These are phyloP conservation scores for Enteromius trimaculatus DNA, from an alignment of 2,797 vertebrate species.

Conservation along the genomic window DNA sequence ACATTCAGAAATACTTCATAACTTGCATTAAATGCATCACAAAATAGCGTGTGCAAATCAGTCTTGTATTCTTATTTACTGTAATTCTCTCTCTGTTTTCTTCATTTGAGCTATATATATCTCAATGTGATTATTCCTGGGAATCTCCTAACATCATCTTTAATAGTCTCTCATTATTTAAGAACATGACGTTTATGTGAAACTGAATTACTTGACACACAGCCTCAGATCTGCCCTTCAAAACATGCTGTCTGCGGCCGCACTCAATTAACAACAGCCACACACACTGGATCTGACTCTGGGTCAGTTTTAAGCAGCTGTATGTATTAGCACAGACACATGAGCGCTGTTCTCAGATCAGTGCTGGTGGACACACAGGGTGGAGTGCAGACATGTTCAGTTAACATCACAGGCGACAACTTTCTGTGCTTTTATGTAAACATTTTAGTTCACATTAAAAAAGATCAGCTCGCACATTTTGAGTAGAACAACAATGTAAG, in stretches of 20 bases:
- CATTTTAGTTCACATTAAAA: slow-evolving; percentile 40
- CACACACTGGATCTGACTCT: slow-evolving; percentile 1
- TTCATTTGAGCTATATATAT: not conserved
- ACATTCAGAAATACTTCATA: not conserved
- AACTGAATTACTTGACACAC: not conserved
- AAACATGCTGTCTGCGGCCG: not conserved
- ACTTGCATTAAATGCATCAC: not conserved
- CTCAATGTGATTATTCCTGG: not conserved
- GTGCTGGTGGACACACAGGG: slow-evolving; percentile 62
- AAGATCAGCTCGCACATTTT: not conserved
- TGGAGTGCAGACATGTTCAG: slow-evolving; percentile 69
- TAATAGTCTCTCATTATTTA: not conserved
- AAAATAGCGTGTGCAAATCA: not conserved
- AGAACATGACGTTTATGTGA: slow-evolving; percentile 17
- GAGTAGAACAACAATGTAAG: no score
- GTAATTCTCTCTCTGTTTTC: not conserved
- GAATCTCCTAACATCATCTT: not conserved
- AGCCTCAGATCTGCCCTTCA: slow-evolving; percentile 33
- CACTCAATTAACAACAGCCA: not conserved
- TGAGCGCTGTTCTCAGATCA: slow-evolving; percentile 8
- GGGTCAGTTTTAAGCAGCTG: slow-evolving; percentile 1
- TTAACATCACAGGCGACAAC: slow-evolving; percentile 67
- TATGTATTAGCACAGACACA: not conserved
- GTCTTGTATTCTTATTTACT: slow-evolving; percentile 4
- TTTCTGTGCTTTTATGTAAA: slow-evolving; percentile 61